Evolutionary conservation across 2,113 vertebrate genomes (phyloP).

Genomic region (Steatornis caripensis): DNA sequence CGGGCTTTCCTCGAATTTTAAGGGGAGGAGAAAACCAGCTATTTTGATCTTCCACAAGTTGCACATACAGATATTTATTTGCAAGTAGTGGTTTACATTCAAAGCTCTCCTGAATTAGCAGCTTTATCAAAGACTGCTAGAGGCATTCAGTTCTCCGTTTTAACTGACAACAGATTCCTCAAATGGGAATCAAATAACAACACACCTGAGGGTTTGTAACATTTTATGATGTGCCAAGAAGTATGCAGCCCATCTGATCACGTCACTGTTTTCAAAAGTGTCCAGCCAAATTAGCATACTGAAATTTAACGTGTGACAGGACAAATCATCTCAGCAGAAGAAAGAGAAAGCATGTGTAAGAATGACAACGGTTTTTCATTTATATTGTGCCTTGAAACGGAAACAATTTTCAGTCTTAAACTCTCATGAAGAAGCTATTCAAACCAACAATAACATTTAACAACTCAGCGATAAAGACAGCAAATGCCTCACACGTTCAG

Average conservation of each 20-base stretch:
- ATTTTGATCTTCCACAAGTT: not conserved
- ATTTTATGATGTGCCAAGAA: not conserved
- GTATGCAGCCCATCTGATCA: not conserved
- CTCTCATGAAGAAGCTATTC: not conserved
- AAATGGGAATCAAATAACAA: not conserved
- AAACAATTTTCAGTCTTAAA: not conserved
- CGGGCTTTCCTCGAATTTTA: conserved; percentile 84
- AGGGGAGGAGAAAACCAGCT: not conserved
- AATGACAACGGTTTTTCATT: not conserved
- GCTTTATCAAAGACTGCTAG: not conserved
- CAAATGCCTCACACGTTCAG: not conserved
- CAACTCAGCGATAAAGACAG: not conserved
- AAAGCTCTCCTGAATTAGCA: not conserved
- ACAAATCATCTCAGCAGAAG: not conserved
- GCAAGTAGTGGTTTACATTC: not conserved
- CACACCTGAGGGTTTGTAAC: not conserved
- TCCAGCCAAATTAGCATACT: not conserved
- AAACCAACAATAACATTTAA: not conserved
- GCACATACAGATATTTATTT: not conserved
- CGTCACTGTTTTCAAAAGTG: not conserved
- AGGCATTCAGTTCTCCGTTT: not conserved
- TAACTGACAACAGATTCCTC: not conserved
- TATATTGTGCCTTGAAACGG: not conserved
- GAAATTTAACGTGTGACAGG: not conserved
- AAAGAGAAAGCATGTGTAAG: not conserved